Conservation (phyloP, 2,113 vertebrate species). For the Pygoscelis antarcticus region DNA sequence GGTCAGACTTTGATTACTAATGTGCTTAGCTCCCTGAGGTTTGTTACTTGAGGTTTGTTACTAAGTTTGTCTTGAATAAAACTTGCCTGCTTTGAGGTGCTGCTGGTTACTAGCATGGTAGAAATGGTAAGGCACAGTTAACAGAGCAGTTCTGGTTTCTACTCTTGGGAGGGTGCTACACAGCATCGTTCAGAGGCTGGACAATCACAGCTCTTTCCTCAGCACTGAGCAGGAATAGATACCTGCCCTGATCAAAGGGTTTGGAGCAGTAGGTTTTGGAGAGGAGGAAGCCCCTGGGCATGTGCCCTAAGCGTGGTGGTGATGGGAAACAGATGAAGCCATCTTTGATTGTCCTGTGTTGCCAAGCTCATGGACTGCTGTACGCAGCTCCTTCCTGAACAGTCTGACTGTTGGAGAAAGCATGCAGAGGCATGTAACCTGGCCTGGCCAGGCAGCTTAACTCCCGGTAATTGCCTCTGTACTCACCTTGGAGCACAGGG, state of each 20-base stretch:
- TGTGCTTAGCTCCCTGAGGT: not conserved
- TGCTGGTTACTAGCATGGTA: not conserved
- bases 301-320: rapidly evolving
- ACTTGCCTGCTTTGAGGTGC: not conserved
- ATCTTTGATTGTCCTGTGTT: not conserved
- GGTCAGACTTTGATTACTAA: not conserved
- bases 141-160: not conserved
- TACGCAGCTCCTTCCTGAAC: not conserved
- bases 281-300: not conserved
- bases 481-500: not conserved
- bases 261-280: not conserved
- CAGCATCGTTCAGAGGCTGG: not conserved
- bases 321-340: not conserved
- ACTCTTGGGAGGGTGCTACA: not conserved
- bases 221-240: not conserved
- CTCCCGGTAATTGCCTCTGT: not conserved
- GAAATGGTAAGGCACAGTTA: not conserved
- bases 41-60: not conserved
- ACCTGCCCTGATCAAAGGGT: not conserved
- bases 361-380: not conserved
- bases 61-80: not conserved
- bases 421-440: not conserved
- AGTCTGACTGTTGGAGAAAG: not conserved
- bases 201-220: not conserved
- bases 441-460: not conserved